phyloP scores from a whole-genome alignment of 1,140 invertebrate genomes.

The Schlechtendalia chinensis region DNA sequence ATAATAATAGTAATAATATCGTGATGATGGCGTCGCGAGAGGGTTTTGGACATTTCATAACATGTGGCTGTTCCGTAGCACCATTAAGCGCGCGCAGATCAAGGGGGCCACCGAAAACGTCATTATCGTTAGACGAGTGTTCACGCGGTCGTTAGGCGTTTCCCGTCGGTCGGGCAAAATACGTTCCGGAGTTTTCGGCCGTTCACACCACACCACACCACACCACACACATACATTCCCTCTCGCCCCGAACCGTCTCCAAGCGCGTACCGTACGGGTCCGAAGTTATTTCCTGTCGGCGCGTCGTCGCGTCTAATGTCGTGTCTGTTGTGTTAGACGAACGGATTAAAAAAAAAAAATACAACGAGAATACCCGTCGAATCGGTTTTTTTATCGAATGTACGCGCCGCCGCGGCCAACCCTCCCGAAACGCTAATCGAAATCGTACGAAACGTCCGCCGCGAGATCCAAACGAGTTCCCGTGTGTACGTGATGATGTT shows the following conservation, averaged over 20 bases:
- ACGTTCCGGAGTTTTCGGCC: constrained; percentile 11
- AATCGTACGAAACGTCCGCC: not conserved
- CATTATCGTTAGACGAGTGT: constrained; percentile 37
- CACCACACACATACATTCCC: too few species aligned
- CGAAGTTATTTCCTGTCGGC: constrained; percentile 19
- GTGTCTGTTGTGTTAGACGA: not conserved
- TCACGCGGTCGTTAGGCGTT: constrained; percentile 34
- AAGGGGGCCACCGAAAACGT: constrained; percentile 35
- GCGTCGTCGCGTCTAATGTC: too few species aligned
- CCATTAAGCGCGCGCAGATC: constrained; percentile 14
- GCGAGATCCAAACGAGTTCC: not conserved
- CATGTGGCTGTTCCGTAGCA: constrained; percentile 35
- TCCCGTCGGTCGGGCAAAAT: not conserved
- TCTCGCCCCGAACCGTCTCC: too few species aligned
- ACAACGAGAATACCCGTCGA: not conserved
- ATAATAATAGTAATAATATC: not conserved
- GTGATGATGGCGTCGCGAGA: constrained; percentile 18
- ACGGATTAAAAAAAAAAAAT: constrained; percentile 8
- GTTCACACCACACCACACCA: not conserved
- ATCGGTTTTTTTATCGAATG: not conserved
- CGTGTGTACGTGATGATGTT: too few species aligned
- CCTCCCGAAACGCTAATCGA: not conserved
- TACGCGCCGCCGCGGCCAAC: not conserved
- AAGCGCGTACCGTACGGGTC: too few species aligned
- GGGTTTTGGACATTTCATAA: constrained; percentile 45